Evolutionary conservation across 1,140 invertebrate genomes (phyloP).

Genomic region (Drosophila lacteicornis): DNA sequence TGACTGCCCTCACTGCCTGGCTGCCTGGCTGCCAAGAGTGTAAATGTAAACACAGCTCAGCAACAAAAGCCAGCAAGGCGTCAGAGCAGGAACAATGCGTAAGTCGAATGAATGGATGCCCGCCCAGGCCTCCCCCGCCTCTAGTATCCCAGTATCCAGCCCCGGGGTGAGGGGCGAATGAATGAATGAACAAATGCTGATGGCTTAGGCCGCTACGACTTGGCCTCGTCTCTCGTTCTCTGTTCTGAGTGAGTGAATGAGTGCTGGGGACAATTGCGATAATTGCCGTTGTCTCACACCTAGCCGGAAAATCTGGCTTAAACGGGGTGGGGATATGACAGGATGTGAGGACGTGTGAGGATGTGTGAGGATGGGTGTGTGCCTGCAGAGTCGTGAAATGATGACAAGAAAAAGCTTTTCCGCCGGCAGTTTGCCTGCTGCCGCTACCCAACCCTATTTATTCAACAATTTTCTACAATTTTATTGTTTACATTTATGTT

Average conservation of each 20-base stretch:
- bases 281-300: slow-evolving; percentile 82
- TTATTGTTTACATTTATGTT: slow-evolving; percentile 84
- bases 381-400: slow-evolving; percentile 74
- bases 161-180: slow-evolving; percentile 25
- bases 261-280: slow-evolving; percentile 77
- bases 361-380: slow-evolving; percentile 4
- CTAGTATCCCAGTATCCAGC: neutral
- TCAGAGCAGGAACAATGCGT: slow-evolving; percentile 79
- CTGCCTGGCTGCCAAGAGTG: slow-evolving; percentile 53
- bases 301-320: slow-evolving; percentile 43
- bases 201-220: slow-evolving; percentile 50
- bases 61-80: slow-evolving; percentile 79
- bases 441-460: slow-evolving; percentile 59
- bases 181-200: slow-evolving; percentile 77
- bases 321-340: neutral
- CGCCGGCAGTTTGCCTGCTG: slow-evolving; percentile 69
- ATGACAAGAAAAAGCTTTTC: slow-evolving; percentile 83
- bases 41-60: slow-evolving; percentile 78
- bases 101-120: slow-evolving; percentile 59
- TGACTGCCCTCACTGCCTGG: neutral
- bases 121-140: neutral
- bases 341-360: neutral
- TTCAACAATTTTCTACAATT: slow-evolving; percentile 73
- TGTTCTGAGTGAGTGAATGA: slow-evolving; percentile 59
- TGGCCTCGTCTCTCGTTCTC: slow-evolving; percentile 28